These are phyloP conservation scores for Ivindomyrus marchei DNA, from an alignment of 2,113 vertebrate genomes.

Conservation along the genomic window DNA sequence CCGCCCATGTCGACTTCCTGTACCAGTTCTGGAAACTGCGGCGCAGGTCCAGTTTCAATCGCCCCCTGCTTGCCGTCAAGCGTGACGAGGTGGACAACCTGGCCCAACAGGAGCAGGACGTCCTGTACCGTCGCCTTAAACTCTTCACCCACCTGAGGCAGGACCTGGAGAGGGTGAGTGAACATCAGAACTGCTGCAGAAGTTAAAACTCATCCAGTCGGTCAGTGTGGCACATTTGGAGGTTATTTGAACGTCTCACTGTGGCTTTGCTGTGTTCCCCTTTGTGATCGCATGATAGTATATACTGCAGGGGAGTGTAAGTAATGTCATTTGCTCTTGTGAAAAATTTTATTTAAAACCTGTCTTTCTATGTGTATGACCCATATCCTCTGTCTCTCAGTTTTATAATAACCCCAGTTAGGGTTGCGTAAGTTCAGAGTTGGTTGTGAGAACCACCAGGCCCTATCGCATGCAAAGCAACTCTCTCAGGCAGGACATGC, in stretches of 20 bases:
- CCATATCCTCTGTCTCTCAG: neutral
- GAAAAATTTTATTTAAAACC: neutral
- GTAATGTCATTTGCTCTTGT: neutral
- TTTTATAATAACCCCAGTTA: neutral
- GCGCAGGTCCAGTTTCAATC: conserved; percentile 87
- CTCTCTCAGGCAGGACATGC: neutral
- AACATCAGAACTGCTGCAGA: neutral
- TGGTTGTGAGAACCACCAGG: neutral
- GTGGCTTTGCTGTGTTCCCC: neutral
- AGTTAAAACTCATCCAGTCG: neutral
- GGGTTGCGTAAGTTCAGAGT: neutral
- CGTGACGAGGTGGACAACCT: conserved; percentile 91
- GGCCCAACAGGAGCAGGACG: conserved; percentile 93
- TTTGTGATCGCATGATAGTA: neutral
- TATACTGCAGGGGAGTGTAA: neutral
- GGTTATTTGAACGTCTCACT: neutral
- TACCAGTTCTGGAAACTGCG: conserved; percentile 97
- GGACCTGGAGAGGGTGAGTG: conserved; percentile 91
- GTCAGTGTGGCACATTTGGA: neutral
- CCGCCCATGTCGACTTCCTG: conserved; percentile 80
- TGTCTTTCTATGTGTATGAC: neutral
- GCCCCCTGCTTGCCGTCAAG: conserved; percentile 82
- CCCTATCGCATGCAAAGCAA: neutral
- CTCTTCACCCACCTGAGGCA: conserved; percentile 95
- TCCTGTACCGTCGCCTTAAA: conserved; percentile 85